Conservation (phyloP, 2,113 vertebrate genomes). For the Macrotis lagotis region DNA sequence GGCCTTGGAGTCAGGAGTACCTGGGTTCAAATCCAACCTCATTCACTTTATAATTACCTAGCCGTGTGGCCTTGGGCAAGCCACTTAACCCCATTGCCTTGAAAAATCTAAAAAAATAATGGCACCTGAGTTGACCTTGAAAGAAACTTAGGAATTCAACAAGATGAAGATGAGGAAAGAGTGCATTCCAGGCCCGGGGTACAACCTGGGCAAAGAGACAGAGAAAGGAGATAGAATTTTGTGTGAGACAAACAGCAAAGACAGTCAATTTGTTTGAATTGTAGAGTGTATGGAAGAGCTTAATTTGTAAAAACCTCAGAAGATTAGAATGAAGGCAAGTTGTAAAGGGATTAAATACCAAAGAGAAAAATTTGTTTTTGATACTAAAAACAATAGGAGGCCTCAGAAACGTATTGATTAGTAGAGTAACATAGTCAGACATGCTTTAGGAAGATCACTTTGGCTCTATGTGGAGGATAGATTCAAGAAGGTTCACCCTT, state of each 20-base stretch:
- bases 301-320: background rate
- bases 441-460: background rate
- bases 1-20: too few species aligned
- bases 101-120: too few species aligned
- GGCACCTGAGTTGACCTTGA: background rate
- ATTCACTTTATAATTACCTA: too few species aligned
- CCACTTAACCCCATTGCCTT: too few species aligned
- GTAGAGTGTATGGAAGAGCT: background rate
- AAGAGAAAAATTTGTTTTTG: background rate
- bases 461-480: background rate
- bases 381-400: background rate
- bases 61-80: too few species aligned
- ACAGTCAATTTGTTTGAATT: background rate
- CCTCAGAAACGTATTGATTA: background rate
- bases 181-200: background rate
- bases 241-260: background rate
- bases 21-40: too few species aligned
- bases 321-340: background rate
- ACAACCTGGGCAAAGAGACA: background rate
- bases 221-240: background rate
- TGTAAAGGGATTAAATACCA: background rate
- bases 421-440: background rate
- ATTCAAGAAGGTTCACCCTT: background rate
- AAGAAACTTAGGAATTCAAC: background rate
- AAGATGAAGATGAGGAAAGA: background rate